Evolutionary conservation across 2,888 invertebrate species (phyloP).

Genomic region (Flexamia atlantica): DNA sequence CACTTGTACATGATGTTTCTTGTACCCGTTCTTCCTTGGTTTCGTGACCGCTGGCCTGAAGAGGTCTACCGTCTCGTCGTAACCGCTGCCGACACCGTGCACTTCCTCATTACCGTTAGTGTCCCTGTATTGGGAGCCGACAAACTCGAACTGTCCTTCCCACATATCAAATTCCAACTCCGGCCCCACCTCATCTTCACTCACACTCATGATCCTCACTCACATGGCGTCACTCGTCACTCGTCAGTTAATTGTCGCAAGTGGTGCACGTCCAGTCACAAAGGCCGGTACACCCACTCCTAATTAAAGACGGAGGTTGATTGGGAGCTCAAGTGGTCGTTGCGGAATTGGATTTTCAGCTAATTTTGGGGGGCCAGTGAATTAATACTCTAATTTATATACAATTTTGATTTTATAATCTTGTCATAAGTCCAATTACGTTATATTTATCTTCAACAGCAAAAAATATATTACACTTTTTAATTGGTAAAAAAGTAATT

Average conservation of each 20-base stretch:
- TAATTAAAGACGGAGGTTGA: not conserved
- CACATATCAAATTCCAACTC: constrained; percentile 92
- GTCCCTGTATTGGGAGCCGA: constrained; percentile 75
- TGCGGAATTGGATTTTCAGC: not conserved
- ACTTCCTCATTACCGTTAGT: constrained; percentile 63
- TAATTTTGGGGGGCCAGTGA: not conserved
- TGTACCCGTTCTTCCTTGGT: constrained; percentile 63
- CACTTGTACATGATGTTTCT: constrained; percentile 73
- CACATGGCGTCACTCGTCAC: constrained; percentile 41
- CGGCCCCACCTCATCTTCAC: constrained; percentile 66
- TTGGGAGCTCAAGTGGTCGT: constrained; percentile 27
- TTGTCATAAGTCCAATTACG: no score
- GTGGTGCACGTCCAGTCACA: not conserved
- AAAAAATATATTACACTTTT: no score
- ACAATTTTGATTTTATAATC: no score
- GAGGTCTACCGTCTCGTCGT: constrained; percentile 67
- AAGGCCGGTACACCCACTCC: not conserved
- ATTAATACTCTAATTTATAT: not conserved
- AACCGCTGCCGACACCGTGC: constrained; percentile 41
- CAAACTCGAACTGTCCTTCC: constrained; percentile 93
- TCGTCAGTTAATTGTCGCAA: not conserved
- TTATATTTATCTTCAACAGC: no score
- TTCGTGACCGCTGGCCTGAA: constrained; percentile 59
- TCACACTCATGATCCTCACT: constrained; percentile 63
- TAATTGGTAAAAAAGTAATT: no score